These are phyloP conservation scores for Pangasianodon gigas DNA, from an alignment of 2,113 vertebrate species.

Conservation along the genomic window DNA sequence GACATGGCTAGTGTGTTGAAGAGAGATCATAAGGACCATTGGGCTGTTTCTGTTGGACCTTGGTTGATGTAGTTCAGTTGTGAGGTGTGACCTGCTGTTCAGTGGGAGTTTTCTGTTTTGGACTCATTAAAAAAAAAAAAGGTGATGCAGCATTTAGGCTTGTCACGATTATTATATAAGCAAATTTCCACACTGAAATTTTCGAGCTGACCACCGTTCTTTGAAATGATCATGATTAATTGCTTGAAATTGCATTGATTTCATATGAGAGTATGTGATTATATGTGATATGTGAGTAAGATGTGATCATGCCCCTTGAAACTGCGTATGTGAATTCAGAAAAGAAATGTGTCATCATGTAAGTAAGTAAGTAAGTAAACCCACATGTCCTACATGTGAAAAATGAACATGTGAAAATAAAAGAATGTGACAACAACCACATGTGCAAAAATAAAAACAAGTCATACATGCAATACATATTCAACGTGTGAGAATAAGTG, in stretches of 20 bases:
- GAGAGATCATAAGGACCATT: neutral
- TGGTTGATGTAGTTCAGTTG: neutral
- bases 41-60: slow-evolving; percentile 15
- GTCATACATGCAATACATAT: neutral
- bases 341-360: neutral
- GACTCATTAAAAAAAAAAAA: neutral
- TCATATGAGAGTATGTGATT: too few relatives aligned
- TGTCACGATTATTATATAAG: neutral
- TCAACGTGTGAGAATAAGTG: neutral
- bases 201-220: neutral
- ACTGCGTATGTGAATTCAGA: neutral
- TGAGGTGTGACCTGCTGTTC: neutral
- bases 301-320: neutral
- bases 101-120: neutral
- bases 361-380: neutral
- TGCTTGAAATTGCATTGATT: neutral
- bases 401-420: neutral
- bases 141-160: neutral
- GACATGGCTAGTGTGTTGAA: slow-evolving; percentile 57
- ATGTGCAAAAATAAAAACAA: neutral
- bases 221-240: neutral
- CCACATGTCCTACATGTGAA: neutral
- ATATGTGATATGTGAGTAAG: neutral
- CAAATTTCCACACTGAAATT: neutral
- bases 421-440: neutral